Base-by-base conservation (phyloP, 2,888 invertebrate genomes). In the Acronicta aceris region DNA sequence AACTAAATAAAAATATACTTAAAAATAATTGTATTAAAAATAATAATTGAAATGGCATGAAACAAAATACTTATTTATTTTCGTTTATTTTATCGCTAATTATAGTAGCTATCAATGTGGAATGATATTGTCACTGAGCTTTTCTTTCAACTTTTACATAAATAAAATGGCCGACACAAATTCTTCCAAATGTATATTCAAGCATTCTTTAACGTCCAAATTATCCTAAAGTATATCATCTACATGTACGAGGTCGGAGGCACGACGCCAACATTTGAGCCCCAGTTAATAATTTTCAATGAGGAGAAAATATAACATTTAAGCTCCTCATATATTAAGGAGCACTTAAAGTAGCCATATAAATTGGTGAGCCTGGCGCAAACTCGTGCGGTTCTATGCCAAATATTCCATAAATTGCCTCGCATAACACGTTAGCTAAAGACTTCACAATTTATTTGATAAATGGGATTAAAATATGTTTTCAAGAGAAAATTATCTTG, bases 201-300 rank as follows among this genome's bases (percentile, higher is more conserved):
- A 15, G 36, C 10, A 15, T 12, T 43, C 27, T 16, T 55, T 17
- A 49, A 15, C 9, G 38, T 21, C 5, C 48, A 66, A 58, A 67
- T 72, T 72, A 52, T 40, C 5, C 36, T 38, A 42, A 58, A 72
- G 40, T 9, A 65, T 12, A 65, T 17, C 42, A 43, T 27, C 30
- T 15, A 42, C 40, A 10, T 3, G n/a, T 54, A 58, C n/a, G 42
- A 59, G 60, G 21, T 36, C 42, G 10, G 46, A 49, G 13, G 10
- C 68, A 40, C 38, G 4, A 30, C 21, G 74, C 74, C 74, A 68
- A 54, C 40, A 73, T 60, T 67, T 73, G 27, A 40, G 16, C 33
- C 49, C 40, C 63, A 63, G 56, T 51, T 74, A 30, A 74, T 74
- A 71, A 69, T 74, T 74, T 74, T 59, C 63, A 74, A 74, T 58